A percentile compares a stretch with the other conserved stretches of the same genome.
Conservation (phyloP, 2,113 vertebrate genomes). For the Varanus komodoensis region DNA sequence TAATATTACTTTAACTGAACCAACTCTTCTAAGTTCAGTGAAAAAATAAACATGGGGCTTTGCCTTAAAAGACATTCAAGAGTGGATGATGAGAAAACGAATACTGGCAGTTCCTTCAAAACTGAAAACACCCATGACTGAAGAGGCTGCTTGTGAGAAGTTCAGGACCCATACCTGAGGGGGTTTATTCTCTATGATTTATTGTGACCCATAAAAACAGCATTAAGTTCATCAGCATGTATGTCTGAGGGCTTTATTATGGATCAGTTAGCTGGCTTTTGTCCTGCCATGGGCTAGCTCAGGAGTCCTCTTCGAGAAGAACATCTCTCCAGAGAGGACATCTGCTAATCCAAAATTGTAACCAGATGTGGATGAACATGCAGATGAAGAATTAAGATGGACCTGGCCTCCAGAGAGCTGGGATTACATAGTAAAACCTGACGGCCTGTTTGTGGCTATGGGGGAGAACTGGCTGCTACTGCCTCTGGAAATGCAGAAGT, state of each 20-base stretch:
- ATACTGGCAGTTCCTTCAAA: neutral
- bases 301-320: conserved; percentile 12
- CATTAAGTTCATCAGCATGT: conserved; percentile 33
- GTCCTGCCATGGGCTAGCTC: neutral
- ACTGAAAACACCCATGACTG: neutral
- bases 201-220: conserved; percentile 21
- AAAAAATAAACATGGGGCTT: neutral
- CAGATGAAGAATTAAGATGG: conserved; percentile 11
- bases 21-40: neutral
- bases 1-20: neutral
- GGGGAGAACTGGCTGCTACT: conserved; percentile 10
- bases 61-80: neutral
- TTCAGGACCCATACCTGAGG: neutral
- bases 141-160: neutral
- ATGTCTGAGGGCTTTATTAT: conserved; percentile 15
- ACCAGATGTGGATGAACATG: conserved; percentile 31
- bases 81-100: neutral
- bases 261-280: conserved; percentile 30
- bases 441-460: neutral
- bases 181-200: conserved; percentile 13
- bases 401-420: neutral
- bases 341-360: conserved; percentile 31
- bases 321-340: conserved; percentile 29
- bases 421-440: conserved; percentile 15
- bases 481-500: neutral